Conservation (phyloP, 2,888 invertebrate genomes). For the Hemithea aestivaria region DNA sequence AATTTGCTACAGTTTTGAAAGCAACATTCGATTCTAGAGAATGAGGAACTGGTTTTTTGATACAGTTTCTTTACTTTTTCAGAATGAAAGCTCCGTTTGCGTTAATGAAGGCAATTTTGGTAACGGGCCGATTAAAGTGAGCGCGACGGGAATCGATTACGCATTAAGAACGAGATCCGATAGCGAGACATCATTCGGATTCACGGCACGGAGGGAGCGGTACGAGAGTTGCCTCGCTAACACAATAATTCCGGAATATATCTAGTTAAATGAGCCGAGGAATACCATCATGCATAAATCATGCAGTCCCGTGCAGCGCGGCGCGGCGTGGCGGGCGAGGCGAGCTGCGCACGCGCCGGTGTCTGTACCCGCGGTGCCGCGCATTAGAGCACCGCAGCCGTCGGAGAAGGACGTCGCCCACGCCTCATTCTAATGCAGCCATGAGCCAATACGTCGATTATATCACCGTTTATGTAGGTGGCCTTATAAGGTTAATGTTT, state of each 20-base stretch:
- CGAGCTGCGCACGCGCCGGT: constrained; percentile 45
- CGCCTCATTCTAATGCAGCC: constrained; percentile 50
- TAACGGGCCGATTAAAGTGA: constrained; percentile 56
- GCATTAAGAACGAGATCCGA: constrained; percentile 36
- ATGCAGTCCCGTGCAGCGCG: constrained; percentile 47
- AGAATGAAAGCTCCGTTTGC: constrained; percentile 47
- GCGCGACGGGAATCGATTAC: constrained; percentile 51
- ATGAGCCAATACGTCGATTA: constrained; percentile 65
- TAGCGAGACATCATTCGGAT: constrained; percentile 41
- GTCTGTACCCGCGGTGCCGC: constrained; percentile 45
- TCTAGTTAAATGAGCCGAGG: constrained; percentile 68
- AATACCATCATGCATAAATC: constrained; percentile 69
- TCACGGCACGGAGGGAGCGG: constrained; percentile 52
- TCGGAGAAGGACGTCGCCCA: constrained; percentile 68
- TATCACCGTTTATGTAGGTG: constrained; percentile 75
- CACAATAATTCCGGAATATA: constrained; percentile 69
- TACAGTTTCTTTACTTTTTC: constrained; percentile 43
- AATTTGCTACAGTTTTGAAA: constrained; percentile 52
- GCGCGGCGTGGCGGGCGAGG: constrained; percentile 30
- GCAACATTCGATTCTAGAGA: constrained; percentile 50
- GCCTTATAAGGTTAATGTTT: constrained; percentile 76
- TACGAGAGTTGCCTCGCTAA: constrained; percentile 53
- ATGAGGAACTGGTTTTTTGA: constrained; percentile 50
- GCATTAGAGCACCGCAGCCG: constrained; percentile 49
- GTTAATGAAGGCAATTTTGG: constrained; percentile 64